Evolutionary conservation across 2,113 vertebrate species (phyloP).

Genomic region (Paradoxurus hermaphroditus): DNA sequence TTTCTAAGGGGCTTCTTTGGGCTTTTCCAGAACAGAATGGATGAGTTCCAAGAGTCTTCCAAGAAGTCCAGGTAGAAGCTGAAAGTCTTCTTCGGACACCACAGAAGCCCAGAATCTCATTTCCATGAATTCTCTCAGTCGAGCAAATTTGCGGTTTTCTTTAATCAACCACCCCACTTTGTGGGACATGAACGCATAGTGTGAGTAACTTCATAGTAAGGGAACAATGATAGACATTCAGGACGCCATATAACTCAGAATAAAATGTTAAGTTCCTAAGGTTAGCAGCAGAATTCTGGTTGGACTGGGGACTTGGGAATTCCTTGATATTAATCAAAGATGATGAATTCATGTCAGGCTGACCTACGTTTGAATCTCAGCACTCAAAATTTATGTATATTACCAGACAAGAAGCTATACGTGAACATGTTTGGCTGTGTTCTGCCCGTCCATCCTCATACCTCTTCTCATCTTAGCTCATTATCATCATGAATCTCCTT

Average conservation of each 20-base stretch:
- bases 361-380: neutral
- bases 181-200: neutral
- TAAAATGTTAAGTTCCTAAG: neutral
- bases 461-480: neutral
- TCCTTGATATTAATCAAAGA: neutral
- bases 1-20: conserved; percentile 39
- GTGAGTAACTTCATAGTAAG: neutral
- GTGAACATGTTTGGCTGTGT: neutral
- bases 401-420: neutral
- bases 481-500: neutral
- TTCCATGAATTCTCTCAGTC: neutral
- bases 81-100: neutral
- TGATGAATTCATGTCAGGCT: neutral
- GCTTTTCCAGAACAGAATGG: conserved; percentile 1
- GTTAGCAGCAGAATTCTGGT: neutral
- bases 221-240: neutral
- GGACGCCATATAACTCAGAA: neutral
- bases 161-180: neutral
- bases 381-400: neutral
- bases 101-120: neutral
- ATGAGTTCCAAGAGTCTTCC: conserved; percentile 64
- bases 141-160: neutral
- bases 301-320: neutral
- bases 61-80: neutral
- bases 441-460: neutral